Base-by-base conservation (phyloP, 2,113 vertebrate genomes). In the Chrysemys picta region DNA sequence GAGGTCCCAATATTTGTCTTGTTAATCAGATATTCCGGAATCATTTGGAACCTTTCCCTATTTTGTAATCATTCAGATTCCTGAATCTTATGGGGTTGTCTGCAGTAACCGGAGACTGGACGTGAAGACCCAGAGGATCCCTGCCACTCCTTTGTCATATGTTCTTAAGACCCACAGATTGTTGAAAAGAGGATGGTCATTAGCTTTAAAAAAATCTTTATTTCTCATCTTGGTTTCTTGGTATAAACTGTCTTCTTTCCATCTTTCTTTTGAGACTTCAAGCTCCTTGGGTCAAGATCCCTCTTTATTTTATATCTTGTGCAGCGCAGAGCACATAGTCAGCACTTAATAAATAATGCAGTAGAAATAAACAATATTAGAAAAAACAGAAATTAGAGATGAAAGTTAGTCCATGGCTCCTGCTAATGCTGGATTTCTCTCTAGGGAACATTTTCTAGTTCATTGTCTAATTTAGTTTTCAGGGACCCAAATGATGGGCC, bases 31-130 rank as follows among this genome's bases (percentile, higher is more conserved):
- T 69, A 52, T 14, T 86, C 49, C 5, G 17, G 84, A 22, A 81
- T 14, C 83, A 29, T 53, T 2, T 0, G 0, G 93, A 11, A 29
- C 0, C 5, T 2, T 35, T 10, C 6, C 8, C 72, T 38, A 2
- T 56, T 10, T 9, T 57, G 84, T 76, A 2, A 38, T 87, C 52
- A 25, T 89, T n/a, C 80, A 24, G 54, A 6, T 65, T 72, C 45
- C 4, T 59, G 82, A 54, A 7, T 38, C n/a, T 38, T 38, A 38
- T 38, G 19, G n/a, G 65, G 19, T 72, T 38, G 17, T 19, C n/a
- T 38, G n/a, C 35, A 38, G 8, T 72, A 72, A 72, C 19, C 2
- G 17, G 65, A 72, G 65, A 72, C 65, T 19, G 10, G 65, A 72
- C 4, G 10, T 4, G 8, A 69, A 69, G 17, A 38, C 35, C 35